Conservation (phyloP, 1,140 invertebrate genomes). For the Chelonus insularis region DNA sequence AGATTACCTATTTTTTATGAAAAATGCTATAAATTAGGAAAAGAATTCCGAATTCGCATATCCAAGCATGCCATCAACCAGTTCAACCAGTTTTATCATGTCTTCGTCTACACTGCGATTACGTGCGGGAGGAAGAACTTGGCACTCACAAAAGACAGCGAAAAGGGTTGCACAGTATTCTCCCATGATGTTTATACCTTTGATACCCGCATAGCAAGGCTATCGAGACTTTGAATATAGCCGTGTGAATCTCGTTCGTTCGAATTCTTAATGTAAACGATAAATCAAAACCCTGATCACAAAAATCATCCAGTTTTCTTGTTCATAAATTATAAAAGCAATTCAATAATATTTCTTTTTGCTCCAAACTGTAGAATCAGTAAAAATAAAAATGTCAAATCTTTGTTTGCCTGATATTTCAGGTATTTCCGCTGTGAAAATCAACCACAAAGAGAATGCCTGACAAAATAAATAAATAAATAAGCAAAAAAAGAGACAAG, state of each 20-base stretch:
- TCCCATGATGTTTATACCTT: neutral
- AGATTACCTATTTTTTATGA: no score
- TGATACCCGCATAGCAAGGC: constrained; percentile 23
- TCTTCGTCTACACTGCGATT: constrained; percentile 37
- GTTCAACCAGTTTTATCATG: constrained; percentile 40
- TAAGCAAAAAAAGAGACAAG: no score
- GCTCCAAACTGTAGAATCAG: no score
- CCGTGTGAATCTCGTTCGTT: constrained; percentile 10
- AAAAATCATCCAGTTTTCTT: constrained; percentile 43
- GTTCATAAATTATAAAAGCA: constrained; percentile 41
- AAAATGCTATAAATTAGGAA: no score
- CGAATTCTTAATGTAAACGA: constrained; percentile 31
- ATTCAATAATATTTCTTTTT: constrained; percentile 19
- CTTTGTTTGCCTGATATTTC: no score
- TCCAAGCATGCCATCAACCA: constrained; percentile 36
- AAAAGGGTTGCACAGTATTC: neutral
- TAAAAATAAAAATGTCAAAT: no score
- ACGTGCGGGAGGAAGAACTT: constrained; percentile 20
- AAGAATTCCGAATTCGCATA: no score
- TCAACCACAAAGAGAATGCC: no score
- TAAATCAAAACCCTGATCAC: constrained; percentile 45
- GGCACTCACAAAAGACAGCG: neutral
- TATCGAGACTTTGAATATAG: neutral
- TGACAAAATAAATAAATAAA: no score
- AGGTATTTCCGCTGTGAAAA: no score